phyloP scores from a whole-genome alignment of 2,113 vertebrate genomes.

The Sapayoa aenigma region DNA sequence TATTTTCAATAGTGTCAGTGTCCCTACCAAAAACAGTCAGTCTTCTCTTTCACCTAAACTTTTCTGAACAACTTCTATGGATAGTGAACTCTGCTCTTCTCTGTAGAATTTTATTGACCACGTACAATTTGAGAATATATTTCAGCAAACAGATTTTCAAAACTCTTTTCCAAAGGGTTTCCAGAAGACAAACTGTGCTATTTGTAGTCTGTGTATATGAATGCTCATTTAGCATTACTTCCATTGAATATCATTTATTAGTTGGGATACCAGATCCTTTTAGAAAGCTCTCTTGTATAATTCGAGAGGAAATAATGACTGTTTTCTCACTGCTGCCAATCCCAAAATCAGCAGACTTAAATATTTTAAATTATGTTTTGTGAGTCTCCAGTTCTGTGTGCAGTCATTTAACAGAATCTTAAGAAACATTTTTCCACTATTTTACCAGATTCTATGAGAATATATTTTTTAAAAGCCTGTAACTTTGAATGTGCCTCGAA shows the following conservation, averaged over 20 bases:
- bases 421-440: not conserved
- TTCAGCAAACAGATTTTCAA: not conserved
- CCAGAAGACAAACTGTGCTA: not conserved
- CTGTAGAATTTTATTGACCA: not conserved
- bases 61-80: not conserved
- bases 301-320: not conserved
- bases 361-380: not conserved
- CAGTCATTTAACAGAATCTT: not conserved
- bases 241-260: not conserved
- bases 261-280: not conserved
- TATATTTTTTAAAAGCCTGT: not conserved
- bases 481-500: not conserved
- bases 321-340: not conserved
- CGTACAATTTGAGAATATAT: not conserved
- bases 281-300: not conserved
- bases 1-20: not conserved
- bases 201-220: not conserved
- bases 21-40: not conserved
- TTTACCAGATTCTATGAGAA: not conserved
- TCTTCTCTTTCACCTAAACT: not conserved
- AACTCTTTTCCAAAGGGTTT: not conserved
- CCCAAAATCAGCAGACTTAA: not conserved
- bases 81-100: not conserved
- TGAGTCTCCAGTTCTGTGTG: not conserved
- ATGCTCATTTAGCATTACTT: not conserved